Evolutionary conservation across 2,888 invertebrate genomes (phyloP).

Genomic region (Fragum whitleyi): DNA sequence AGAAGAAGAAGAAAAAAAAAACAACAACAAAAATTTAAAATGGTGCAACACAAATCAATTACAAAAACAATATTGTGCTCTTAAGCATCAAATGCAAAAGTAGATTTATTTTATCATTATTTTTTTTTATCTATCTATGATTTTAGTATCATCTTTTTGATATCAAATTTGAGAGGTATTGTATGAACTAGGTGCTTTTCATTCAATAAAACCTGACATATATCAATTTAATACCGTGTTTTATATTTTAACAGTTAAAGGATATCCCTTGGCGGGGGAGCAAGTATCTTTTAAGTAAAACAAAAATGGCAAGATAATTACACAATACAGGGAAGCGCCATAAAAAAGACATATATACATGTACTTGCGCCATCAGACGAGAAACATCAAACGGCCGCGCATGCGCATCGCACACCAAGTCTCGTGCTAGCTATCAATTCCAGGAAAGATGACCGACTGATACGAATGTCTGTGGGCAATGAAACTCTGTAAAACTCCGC

Average conservation of each 20-base stretch:
- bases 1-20: too few species aligned
- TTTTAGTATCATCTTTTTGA: too few species aligned
- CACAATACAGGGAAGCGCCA: conserved; percentile 6
- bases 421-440: conserved; percentile 40
- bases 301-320: conserved; percentile 20
- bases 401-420: conserved; percentile 29
- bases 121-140: too few species aligned
- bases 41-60: too few species aligned
- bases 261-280: neutral
- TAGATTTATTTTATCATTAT: too few species aligned
- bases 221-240: neutral
- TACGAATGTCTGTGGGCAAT: conserved; percentile 15
- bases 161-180: too few species aligned
- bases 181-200: too few species aligned
- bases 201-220: neutral
- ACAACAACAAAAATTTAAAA: too few species aligned
- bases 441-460: conserved; percentile 25
- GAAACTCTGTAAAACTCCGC: conserved; percentile 28
- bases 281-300: neutral
- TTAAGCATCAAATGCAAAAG: too few species aligned
- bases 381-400: conserved; percentile 31
- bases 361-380: conserved; percentile 7
- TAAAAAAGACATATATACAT: conserved; percentile 21
- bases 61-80: too few species aligned
- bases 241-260: neutral